Percentiles rank a stretch among this genome's conserved stretches.
phyloP scores from a whole-genome alignment of 2,797 vertebrate genomes.

The Crocidura indochinensis region DNA sequence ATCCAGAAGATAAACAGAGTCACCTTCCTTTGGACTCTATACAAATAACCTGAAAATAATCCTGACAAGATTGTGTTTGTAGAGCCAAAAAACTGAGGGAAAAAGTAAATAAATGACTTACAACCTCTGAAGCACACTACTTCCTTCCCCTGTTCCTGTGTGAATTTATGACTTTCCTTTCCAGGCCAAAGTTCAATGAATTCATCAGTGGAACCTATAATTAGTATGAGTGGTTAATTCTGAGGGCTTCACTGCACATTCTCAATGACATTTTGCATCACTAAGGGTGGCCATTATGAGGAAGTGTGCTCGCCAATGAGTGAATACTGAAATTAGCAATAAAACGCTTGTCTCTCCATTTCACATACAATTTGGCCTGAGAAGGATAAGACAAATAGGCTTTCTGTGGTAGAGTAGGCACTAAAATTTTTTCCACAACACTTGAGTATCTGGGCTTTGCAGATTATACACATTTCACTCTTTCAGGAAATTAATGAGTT shows the following conservation, averaged over 20 bases:
- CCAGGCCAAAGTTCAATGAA: slow-evolving; percentile 63
- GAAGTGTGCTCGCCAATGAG: not conserved
- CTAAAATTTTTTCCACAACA: not conserved
- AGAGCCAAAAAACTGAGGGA: slow-evolving; percentile 47
- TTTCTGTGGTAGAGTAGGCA: not conserved
- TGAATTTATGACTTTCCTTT: slow-evolving; percentile 43
- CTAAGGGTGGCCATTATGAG: not conserved
- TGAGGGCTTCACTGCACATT: not conserved
- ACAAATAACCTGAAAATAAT: slow-evolving; percentile 86
- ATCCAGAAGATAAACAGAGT: slow-evolving; percentile 84
- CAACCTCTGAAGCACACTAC: not conserved
- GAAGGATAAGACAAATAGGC: not conserved
- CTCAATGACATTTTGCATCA: not conserved
- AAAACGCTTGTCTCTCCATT: not conserved
- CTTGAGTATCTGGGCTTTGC: not conserved
- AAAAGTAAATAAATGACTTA: not conserved
- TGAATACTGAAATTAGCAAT: not conserved
- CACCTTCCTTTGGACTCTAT: slow-evolving; percentile 75
- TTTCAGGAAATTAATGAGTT: not conserved
- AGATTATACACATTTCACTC: fast-evolving
- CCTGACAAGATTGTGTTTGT: slow-evolving; percentile 76
- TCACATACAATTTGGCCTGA: not conserved
- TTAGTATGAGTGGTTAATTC: slow-evolving; percentile 64
- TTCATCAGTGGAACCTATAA: slow-evolving; percentile 20
- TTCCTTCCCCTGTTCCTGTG: not conserved